Percentiles rank a stretch among this genome's conserved stretches.
These are phyloP conservation scores for Amphipoea lucens DNA, from an alignment of 2,888 invertebrate species.

Conservation along the genomic window DNA sequence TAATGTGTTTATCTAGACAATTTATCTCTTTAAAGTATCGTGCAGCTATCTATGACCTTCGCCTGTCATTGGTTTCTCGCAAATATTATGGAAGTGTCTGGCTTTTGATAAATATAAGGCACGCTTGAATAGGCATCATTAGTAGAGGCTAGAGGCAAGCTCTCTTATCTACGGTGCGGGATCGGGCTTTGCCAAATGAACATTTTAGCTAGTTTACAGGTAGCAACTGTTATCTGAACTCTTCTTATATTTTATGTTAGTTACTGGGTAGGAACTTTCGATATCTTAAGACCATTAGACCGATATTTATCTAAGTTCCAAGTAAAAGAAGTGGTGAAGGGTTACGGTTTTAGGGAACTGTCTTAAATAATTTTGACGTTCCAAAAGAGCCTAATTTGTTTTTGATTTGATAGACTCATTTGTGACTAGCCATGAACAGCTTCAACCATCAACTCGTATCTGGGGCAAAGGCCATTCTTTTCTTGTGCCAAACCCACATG, in stretches of 20 bases:
- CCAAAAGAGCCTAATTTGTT: not conserved
- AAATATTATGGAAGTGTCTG: constrained; percentile 50
- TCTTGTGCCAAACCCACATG: no score
- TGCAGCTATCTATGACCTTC: constrained; percentile 61
- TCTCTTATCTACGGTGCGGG: not conserved
- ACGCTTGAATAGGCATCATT: constrained; percentile 18
- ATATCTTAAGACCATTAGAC: not conserved
- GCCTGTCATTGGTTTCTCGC: constrained; percentile 55
- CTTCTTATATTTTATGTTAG: not conserved
- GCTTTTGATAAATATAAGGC: constrained; percentile 13
- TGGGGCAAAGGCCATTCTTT: not conserved
- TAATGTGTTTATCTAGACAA: constrained; percentile 55
- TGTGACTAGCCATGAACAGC: not conserved
- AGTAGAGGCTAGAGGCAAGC: not conserved
- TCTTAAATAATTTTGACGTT: not conserved
- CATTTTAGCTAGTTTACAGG: not conserved
- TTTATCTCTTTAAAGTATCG: constrained; percentile 56
- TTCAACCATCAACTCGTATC: not conserved
- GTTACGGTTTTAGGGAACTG: not conserved
- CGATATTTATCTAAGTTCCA: not conserved
- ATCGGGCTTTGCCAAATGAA: not conserved
- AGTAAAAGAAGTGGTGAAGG: not conserved
- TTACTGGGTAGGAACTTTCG: not conserved
- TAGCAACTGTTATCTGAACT: not conserved
- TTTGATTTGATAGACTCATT: not conserved